Evolutionary conservation across 2,888 invertebrate genomes (phyloP), one percentile per base, ranked within the genome.

Genomic region (Spilarctia lutea): DNA sequence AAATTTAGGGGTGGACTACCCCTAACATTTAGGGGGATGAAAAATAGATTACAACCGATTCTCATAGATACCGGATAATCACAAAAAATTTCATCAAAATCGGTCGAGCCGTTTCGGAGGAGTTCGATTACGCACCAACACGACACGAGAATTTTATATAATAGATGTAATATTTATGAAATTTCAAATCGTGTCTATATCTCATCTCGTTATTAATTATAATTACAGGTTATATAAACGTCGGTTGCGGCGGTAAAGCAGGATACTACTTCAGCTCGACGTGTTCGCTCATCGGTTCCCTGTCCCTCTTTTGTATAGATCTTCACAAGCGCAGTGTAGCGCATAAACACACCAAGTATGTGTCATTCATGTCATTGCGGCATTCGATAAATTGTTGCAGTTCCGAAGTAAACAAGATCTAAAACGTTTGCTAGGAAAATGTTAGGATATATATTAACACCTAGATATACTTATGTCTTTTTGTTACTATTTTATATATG

Each of bases 191-290:
- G 11, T 39, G 39, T 39, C 39, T 65, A 33, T 33, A 6, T 65
- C 30, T 65, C 20, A 33, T 18, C 20, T 48, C 20, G 6, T 20
- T 33, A 11, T 24, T 24, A 0, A 35, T 35, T 39, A 68, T 69
- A 13, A 85, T 91, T 91, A 18, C 95, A 98, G 98, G 98, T 66
- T 98, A 98, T 92, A 97, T 98, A 92, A 98, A 98, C 92, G 97
- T 97, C 70, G 97, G 97, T 8, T 97, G 97, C 87, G 98, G 98
- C 6, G 97, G 97, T 82, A 97, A 98, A 87, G 97, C 97, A 27
- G 98, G 98, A 20, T 98, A 98, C 93, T 98, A 98, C 94, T 97
- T 98, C 94, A 98, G 98, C 88, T 97, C 98, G 6, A 97, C 97
- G 11, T 98, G 98, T 90, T 97, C 97, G 30, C 96, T 98, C 76